Percentiles rank a stretch among this genome's conserved stretches.
Evolutionary conservation across 2,888 invertebrate species (phyloP).

Genomic region (Hirtodrosophila duncani): DNA sequence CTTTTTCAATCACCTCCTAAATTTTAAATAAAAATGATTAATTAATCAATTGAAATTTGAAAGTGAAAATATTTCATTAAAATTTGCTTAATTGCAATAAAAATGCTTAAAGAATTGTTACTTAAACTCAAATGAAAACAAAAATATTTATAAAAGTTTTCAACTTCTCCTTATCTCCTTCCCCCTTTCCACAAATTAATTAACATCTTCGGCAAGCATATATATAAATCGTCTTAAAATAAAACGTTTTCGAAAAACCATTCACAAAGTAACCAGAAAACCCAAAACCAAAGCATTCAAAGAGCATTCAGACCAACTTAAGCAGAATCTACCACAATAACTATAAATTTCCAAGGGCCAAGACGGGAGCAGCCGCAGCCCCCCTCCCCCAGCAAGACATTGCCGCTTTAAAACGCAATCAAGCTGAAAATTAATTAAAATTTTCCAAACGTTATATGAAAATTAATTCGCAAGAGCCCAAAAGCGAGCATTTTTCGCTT

Average conservation of each 20-base stretch:
- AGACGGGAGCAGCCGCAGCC: constrained; percentile 38
- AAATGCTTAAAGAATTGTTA: no score
- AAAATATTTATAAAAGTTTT: no score
- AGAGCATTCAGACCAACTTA: constrained; percentile 31
- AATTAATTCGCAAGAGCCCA: constrained; percentile 62
- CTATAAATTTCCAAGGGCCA: constrained; percentile 59
- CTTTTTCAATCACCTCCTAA: no score
- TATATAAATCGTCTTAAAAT: constrained; percentile 45
- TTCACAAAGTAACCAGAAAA: constrained; percentile 41
- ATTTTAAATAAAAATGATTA: no score
- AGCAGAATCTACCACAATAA: constrained; percentile 57
- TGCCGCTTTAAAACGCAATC: constrained; percentile 76
- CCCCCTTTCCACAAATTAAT: constrained; percentile 51
- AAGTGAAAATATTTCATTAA: no score
- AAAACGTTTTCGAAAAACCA: no score
- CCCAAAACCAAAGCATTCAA: constrained; percentile 54
- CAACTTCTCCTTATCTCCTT: no score
- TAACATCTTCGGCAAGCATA: constrained; percentile 38
- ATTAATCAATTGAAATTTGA: no score
- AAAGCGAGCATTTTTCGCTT: constrained; percentile 32
- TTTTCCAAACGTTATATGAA: constrained; percentile 72
- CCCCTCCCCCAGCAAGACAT: constrained; percentile 27
- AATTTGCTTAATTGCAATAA: no score
- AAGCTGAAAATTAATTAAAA: constrained; percentile 78
- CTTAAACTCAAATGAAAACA: no score